Evolutionary conservation across 2,797 vertebrate genomes (phyloP), one percentile per base, ranked within the genome.

Genomic region (Cossypha dichroa): DNA sequence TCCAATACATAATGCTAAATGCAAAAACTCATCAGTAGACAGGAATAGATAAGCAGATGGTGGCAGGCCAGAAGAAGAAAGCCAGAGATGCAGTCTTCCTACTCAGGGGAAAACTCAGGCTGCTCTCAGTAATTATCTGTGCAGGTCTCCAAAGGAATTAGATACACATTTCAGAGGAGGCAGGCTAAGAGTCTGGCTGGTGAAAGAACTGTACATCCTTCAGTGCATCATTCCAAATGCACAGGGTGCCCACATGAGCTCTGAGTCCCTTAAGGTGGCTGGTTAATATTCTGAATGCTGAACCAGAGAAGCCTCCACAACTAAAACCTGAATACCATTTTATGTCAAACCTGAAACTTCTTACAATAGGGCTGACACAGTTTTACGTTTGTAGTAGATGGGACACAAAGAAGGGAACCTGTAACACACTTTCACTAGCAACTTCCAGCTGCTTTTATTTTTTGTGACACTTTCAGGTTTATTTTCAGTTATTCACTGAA

Each of bases 21-120:
- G 23, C 40, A 94, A 83, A 84, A 84, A 49, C 48, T 62, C 48
- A 87, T 55, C 67, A 80, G 36, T 6, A 76, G 81, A 34, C 0
- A 2, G 54, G 49, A 95, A 89, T 3, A 83, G 79, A 93, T 64
- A 92, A 69, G 72, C 68, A 89, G 89, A 93, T 85, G 72, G 87
- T 92, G 81, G 68, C 12, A 93, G 85, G 51, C 45, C 76, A 85
- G 45, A 63, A 91, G 63, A 88, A 67, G 80, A 93, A 94, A 95
- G 38, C 28, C 82, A 95, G 75, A 79, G 68, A 90, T 48, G 36
- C 22, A 79, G 69, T 46, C 54, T 83, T 90, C 66, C 75, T 78
- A 49, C 90, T 68, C 76, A 41, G 63, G 79, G 55, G 75, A 93
- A 88, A 94, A 77, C 33, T 79, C 68, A 66, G 64, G 41, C 54